Base-by-base conservation (phyloP, 2,888 invertebrate genomes). In the Lithodes maja region DNA sequence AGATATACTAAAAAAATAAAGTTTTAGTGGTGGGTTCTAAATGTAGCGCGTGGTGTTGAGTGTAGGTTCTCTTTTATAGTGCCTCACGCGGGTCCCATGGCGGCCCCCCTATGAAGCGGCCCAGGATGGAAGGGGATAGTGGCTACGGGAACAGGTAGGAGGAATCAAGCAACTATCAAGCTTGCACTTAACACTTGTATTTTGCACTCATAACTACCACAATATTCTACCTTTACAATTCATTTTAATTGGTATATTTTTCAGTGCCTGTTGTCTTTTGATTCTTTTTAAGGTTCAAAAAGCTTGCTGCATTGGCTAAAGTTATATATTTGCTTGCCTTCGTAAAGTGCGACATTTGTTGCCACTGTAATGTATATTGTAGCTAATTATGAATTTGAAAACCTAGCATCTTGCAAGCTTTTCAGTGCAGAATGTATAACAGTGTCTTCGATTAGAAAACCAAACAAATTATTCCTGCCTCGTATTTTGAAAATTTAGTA, bases 101-200 rank as follows among this genome's bases (percentile, higher is more conserved):
- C 78, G 91, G 91, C 68, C 91, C 91, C 78, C 91, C 91, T 69
- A 88, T 91, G 80, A 91, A 91, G 83, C 85, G 91, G 80, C 90
- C 91, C 61, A 88, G 91, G 85, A 91, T 90, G 86, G 91, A 91
- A 49, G 90, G 88, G 77, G 91, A 90, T 53, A 89, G 88, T 86
- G 87, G 90, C 86, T 91, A 90, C 84, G 78, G 89, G 49, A 89
- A 89, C 88, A 89, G 88, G 88, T 89, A 89, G 88, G 33, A 33
- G 33, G 33, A 33, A 33, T 33, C 33, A 33, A 33, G 88, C 79
- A 68, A 78, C 83, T 81, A 12, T 61, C 61, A 5, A 61, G 7
- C 61, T 61, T 61, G 61, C 50, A 71, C 71, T 71, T 71, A 71
- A 78, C 53, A 53, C 52, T 53, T 78, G 7, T 78, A 78, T 78